Evolutionary conservation across 2,888 invertebrate genomes (phyloP), one percentile per base, ranked within the genome.

Genomic region (Trachelus troglodyta): DNA sequence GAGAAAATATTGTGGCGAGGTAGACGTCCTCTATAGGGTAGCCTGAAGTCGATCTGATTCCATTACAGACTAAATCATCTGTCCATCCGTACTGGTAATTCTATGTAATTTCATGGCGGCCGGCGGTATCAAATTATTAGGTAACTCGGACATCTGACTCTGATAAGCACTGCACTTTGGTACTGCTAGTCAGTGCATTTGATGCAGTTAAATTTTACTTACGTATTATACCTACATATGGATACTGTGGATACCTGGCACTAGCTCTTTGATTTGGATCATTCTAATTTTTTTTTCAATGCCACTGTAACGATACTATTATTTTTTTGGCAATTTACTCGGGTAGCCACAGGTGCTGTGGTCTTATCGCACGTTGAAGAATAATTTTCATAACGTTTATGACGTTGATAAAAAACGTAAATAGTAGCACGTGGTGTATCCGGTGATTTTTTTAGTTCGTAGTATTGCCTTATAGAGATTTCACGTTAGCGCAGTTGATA

Each of bases 111-210:
- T 84, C 77, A 79, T 73, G 79, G 40, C 74, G 79, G 73, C 80
- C 71, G 78, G 79, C 78, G 80, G 80, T 82, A 77, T 82, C 76
- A 86, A 87, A 88, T 85, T 86, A 87, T 86, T 83, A 83, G 84
- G 85, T 85, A 86, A 87, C 83, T 83, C 82, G 86, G 84, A 86
- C 83, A 83, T 83, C 81, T 68, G 34, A 75, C 74, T 74, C 9
- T 71, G 71, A 71, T 31, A 31, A 71, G 33, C 71, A 34, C 12
- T 34, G 71, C 71, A 34, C 71, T 31, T 71, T 71, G 71, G 71
- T 71, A 31, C 9, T 9, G 31, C 71, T 1, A 31, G 71, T 71
- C 4, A 31, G 71, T 71, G 34, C 33, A 33, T 9, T 11, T 34
- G 71, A 71, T 34, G 71, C 71, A 34, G 71, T 71, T 71, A 1